These are phyloP conservation scores for Erynnis tages DNA, from an alignment of 2,888 invertebrate species.

Conservation along the genomic window DNA sequence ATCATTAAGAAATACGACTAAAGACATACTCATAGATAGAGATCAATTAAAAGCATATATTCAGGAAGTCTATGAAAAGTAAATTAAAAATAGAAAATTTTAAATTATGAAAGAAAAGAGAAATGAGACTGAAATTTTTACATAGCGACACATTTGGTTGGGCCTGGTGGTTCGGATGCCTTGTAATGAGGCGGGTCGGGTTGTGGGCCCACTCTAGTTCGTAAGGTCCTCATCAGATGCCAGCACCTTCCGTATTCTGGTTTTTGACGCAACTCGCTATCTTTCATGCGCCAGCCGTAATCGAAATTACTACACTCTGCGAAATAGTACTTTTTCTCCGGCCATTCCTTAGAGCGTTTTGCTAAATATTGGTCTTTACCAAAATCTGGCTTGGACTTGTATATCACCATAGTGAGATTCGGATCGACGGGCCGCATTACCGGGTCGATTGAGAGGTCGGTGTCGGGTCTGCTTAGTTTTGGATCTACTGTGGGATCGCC, in stretches of 20 bases:
- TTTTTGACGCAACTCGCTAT: slow-evolving; percentile 40
- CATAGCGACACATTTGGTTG: slow-evolving; percentile 38
- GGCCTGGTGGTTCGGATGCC: slow-evolving; percentile 37
- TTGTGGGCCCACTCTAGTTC: slow-evolving; percentile 48
- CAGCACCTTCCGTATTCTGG: slow-evolving; percentile 44
- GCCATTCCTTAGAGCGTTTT: slow-evolving; percentile 40
- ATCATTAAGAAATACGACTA: no score
- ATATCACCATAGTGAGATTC: slow-evolving; percentile 40
- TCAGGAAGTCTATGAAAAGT: no score
- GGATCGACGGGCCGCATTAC: slow-evolving; percentile 53
- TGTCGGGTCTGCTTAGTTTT: slow-evolving; percentile 42
- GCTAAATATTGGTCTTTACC: slow-evolving; percentile 46
- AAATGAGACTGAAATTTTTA: no score
- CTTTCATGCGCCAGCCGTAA: slow-evolving; percentile 54
- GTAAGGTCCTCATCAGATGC: slow-evolving; percentile 44
- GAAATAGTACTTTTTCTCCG: slow-evolving; percentile 54
- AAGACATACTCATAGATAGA: no score
- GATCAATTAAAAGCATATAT: no score
- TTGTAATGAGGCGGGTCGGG: slow-evolving; percentile 53
- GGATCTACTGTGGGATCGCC: slow-evolving; percentile 50
- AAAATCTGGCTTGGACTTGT: slow-evolving; percentile 45
- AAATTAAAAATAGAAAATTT: not conserved
- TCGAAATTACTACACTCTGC: slow-evolving; percentile 46
- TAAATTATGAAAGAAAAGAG: not conserved
- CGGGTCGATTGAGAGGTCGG: slow-evolving; percentile 44